Evolutionary conservation across 2,797 vertebrate genomes (phyloP), one percentile per base, ranked within the genome.

Genomic region (Peromyscus melanophrys): DNA sequence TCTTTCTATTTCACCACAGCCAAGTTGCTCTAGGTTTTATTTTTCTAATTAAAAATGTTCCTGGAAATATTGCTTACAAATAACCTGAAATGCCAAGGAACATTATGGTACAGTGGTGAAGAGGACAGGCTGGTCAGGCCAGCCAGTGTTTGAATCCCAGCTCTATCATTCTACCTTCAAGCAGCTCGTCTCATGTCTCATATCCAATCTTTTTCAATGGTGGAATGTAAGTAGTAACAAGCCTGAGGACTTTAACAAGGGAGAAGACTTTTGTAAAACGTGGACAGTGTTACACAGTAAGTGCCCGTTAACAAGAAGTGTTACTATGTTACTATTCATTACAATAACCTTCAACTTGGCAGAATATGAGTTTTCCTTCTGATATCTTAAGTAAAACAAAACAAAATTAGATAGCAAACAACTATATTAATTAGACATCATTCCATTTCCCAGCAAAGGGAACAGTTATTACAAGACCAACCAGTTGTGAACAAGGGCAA

Each of bases 1-100:
- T 75, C 77, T 76, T 95, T 78, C 81, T 92, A 21, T 46, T 76
- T 96, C 49, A 81, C 65, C 89, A 87, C 89, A 73, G 31, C 59
- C 67, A 92, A 94, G 21, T 84, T 81, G 80, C 69, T 84, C 82
- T 97, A 73, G 63, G 67, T 83, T 91, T 94, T 52, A 71, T 86
- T 87, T 94, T 90, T 63, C 88, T 87, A 43, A 92, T 89, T 94
- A 81, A 89, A 96, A 89, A 80, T 80, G 61, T 97, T 89, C 63
- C 87, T 87, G 86, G 63, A 97, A 96, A 49, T 55, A 77, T 57
- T 93, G 40, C 59, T 95, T 95, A 90, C 11, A 19, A 77, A 80
- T 80, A 37, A 92, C 52, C 85, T 84, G 80, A 91, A 88, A 89
- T 89, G 46, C 21, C 83, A 90, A 82, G 73, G 83, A 89, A 81